Base-by-base conservation (phyloP, 64 coral and sea anemone genomes). In the Montipora efflorescens region DNA sequence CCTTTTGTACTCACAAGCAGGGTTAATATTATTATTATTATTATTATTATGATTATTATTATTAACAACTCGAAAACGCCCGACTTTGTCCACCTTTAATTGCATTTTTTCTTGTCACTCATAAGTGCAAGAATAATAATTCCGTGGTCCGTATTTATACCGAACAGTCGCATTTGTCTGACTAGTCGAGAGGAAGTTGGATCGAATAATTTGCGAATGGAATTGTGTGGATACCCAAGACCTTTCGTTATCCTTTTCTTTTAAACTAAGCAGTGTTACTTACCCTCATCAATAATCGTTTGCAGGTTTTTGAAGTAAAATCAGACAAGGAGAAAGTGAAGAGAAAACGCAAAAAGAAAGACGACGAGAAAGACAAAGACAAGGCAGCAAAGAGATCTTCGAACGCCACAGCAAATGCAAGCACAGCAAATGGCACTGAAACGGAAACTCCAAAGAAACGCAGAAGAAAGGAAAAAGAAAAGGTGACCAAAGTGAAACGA, bases 271-370 rank as follows among this genome's bases (percentile, higher is more conserved):
- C 20, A 11, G 0, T 15, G 68, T 71, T 71, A 21, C 68, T 71
- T 2, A 71, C 19, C 5, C 5, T 71, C 3, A 7, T 71, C 20
- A 21, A 22, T 23, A n/a, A 18, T 74, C 7, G 59, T 78, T 14
- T 59, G 47, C 43, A 97, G 96, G 47, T 92, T 77, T 95, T 95
- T 46, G 96, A 88, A 59, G 55, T 77, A 1, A 97, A 97, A 84
- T 15, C 81, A 23, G 93, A 89, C 20, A 85, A 85, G 20, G 82
- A 85, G 49, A 94, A 91, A 74, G 96, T 95, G 23, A 97, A 97
- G 75, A 67, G 87, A 58, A 97, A 97, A 61, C 75, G 96, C 18
- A 97, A 97, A 70, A 93, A 93, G 52, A 91, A 92, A 87, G 94
- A 94, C 51, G 94, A 95, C 19, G 95, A 94, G 45, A 92, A 96